Base-by-base conservation (phyloP, 2,113 vertebrate species). In the Epinephelus cyanopodus region DNA sequence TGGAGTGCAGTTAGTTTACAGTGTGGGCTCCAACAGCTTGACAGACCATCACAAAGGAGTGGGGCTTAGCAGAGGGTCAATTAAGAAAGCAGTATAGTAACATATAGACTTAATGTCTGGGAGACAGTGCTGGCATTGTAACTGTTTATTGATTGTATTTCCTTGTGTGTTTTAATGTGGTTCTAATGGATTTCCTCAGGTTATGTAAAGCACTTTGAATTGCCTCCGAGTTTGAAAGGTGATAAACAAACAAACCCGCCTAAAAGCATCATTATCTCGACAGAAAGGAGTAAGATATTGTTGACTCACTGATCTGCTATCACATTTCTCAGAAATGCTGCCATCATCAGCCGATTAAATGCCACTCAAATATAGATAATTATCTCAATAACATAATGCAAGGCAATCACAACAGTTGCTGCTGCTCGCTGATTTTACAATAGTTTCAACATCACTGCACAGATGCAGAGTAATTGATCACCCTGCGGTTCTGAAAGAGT, bases 401-500 rank as follows among this genome's bases (percentile, higher is more conserved):
- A 66, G 37, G n/a, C 33, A 76, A 83, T 64, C 77, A 67, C 66
- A 84, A 86, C 78, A 86, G 75, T 75, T 52, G 19, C 60, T 37
- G 68, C 56, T 45, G 60, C 60, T 39, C 19, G 37, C 29, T 85
- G 77, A 79, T 79, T 89, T 79, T 63, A 77, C 58, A 75, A 57
- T 67, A 48, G 62, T 74, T 89, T 87, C 48, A 7, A 64, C 75
- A 58, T 65, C 63, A 27, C 63, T 75, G 81, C 77, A 19, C 86
- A 79, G 74, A 82, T 54, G 65, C 53, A 75, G 66, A 83, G 67
- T 81, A 82, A 89, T 50, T 83, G 72, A 85, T 82, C 42, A 66
- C 67, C 39, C 45, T 25, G 84, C 60, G 79, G 78, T 79, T 89
- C 65, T 67, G 33, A 82, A 84, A 82, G 76, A 87, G 79, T 78